Evolutionary conservation across 2,888 invertebrate species (phyloP).

Genomic region (Pseudoips prasinana): DNA sequence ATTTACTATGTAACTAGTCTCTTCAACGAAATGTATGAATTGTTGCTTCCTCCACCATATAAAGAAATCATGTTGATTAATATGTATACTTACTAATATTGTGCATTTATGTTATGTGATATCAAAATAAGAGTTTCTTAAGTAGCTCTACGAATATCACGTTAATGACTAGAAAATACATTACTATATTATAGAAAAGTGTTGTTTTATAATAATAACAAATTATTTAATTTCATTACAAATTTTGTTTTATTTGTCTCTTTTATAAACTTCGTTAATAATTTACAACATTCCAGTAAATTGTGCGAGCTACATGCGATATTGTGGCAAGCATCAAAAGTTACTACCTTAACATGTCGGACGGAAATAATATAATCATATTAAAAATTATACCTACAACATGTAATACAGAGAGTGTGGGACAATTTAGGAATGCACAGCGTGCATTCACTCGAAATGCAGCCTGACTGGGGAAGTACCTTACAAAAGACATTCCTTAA

Average conservation of each 20-base stretch:
- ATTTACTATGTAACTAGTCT: conserved; percentile 28
- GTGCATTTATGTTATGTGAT: conserved; percentile 58
- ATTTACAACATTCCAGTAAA: conserved; percentile 1
- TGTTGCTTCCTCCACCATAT: conserved; percentile 33
- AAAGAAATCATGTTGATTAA: conserved; percentile 30
- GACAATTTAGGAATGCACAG: too few relatives aligned
- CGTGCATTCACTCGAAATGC: too few relatives aligned
- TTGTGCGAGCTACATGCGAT: background rate
- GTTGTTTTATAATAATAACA: conserved; percentile 78
- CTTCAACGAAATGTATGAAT: conserved; percentile 26
- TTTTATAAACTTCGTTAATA: background rate
- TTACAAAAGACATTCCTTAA: too few relatives aligned
- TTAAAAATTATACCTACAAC: too few relatives aligned
- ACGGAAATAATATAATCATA: too few relatives aligned
- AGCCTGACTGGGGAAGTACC: too few relatives aligned
- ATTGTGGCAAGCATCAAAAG: too few relatives aligned
- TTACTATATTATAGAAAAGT: conserved; percentile 71
- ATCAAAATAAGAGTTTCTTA: conserved; percentile 31
- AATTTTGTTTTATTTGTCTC: conserved; percentile 60
- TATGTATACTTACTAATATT: conserved; percentile 23
- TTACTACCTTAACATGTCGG: too few relatives aligned
- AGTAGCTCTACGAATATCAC: conserved; percentile 37
- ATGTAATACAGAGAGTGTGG: too few relatives aligned
- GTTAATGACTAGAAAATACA: conserved; percentile 79
- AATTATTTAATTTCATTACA: conserved; percentile 74